Evolutionary conservation across 2,797 vertebrate genomes (phyloP), one percentile per base, ranked within the genome.

Genomic region (Anabas testudineus): DNA sequence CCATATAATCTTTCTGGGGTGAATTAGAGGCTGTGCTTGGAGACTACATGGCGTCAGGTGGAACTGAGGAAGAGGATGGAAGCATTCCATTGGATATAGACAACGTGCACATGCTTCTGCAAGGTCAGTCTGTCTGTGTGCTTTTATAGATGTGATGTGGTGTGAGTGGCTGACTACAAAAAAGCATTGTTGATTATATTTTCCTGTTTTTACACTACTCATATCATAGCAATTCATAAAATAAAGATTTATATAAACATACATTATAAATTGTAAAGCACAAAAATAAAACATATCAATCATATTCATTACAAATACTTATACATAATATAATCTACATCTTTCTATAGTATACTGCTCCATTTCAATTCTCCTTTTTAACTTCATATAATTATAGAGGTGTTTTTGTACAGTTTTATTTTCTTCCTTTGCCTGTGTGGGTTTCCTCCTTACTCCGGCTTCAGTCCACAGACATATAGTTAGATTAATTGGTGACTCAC

Each of bases 41-140:
- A 56, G 61, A 30, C 65, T 9, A 0, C n/a, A 98, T 97, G 97
- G 94, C 95, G 22, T 94, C 94, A 26, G 85, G 78, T 45, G 80
- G 77, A 60, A 67, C 62, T 71, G 52, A 75, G 79, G 79, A 89
- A 30, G 71, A 85, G 68, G 92, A 94, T 75, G 93, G 93, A 61
- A 88, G 86, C 39, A 72, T 87, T 71, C 91, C 94, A 37, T 76
- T 92, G 55, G 95, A 95, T 88, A 96, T 96, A 12, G 95, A 97
- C 42, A 91, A 96, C 60, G 91, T 95, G 46, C 92, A 94, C 57
- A 91, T 95, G 51, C 94, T 95, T 0, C 88, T 97, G 68, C 97
- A 98, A 95, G 96, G 97, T 98, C 87, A 89, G 91, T 81, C 68
- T 84, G 66, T 80, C 84, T 63, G 49, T 64, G 69, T 62, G 2